phyloP scores from a whole-genome alignment of 2,888 invertebrate genomes.

The Torymus aiolomorphi region DNA sequence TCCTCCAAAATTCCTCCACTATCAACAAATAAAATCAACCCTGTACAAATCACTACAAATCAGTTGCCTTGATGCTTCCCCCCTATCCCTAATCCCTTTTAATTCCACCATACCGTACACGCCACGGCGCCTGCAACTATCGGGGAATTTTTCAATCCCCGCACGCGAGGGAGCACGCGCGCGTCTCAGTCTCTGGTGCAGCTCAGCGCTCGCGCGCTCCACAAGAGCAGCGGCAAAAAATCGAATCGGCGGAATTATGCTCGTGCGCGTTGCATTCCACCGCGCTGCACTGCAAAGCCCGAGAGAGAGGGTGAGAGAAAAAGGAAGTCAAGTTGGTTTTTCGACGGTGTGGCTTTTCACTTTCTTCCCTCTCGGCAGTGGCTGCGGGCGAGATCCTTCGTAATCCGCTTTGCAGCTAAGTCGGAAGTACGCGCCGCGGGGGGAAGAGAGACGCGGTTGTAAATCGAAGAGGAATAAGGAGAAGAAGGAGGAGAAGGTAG shows the following conservation, averaged over 20 bases:
- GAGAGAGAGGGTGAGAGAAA: slow-evolving; percentile 9
- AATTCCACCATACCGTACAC: too few relatives aligned
- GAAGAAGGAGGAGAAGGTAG: not conserved
- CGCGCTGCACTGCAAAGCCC: not conserved
- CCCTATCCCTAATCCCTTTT: too few relatives aligned
- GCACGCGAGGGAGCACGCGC: too few relatives aligned
- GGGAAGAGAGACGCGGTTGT: slow-evolving; percentile 25
- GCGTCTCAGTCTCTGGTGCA: too few relatives aligned
- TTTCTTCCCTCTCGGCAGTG: slow-evolving; percentile 35
- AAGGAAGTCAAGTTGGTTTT: slow-evolving; percentile 54
- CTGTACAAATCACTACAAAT: too few relatives aligned
- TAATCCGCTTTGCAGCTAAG: slow-evolving; percentile 56
- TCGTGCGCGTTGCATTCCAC: slow-evolving; percentile 8
- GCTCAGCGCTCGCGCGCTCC: too few relatives aligned
- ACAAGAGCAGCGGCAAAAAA: slow-evolving; percentile 14
- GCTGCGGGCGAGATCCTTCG: slow-evolving; percentile 46
- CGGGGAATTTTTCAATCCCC: too few relatives aligned
- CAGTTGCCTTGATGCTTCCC: too few relatives aligned
- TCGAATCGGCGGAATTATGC: slow-evolving; percentile 50
- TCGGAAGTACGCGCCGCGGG: slow-evolving; percentile 20
- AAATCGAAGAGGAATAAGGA: slow-evolving; percentile 41
- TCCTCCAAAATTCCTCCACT: too few relatives aligned
- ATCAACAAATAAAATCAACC: too few relatives aligned
- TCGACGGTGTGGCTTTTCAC: slow-evolving; percentile 56
- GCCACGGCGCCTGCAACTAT: too few relatives aligned